Percentiles rank a stretch among this genome's conserved stretches.
Conservation (phyloP, 2,888 invertebrate genomes). For the Drosophila bunnanda region DNA sequence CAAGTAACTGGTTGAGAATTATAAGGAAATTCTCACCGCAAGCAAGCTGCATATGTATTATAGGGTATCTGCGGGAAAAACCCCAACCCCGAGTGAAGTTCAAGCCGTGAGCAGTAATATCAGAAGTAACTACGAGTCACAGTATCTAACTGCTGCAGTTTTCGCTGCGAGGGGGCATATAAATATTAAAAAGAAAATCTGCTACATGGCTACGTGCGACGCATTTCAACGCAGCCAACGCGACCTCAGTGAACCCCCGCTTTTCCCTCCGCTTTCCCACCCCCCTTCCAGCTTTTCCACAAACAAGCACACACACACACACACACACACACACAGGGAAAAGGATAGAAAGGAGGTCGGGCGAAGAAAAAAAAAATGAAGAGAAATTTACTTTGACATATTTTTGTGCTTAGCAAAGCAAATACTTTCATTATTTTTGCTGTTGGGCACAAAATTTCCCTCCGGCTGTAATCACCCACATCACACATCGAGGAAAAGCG, state of each 20-base stretch:
- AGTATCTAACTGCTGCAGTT: constrained; percentile 50
- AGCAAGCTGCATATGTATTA: not conserved
- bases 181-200: constrained; percentile 55
- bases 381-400: constrained; percentile 81
- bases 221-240: constrained; percentile 56
- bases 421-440: constrained; percentile 82
- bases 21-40: not conserved
- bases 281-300: not conserved
- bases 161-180: constrained; percentile 38
- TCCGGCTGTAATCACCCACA: constrained; percentile 49
- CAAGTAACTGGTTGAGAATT: not conserved
- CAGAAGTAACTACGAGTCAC: constrained; percentile 36
- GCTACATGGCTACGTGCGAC: constrained; percentile 69
- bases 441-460: constrained; percentile 79
- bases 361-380: constrained; percentile 64
- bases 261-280: constrained; percentile 1
- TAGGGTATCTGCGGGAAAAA: not conserved
- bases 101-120: constrained; percentile 19
- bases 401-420: constrained; percentile 82
- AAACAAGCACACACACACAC: constrained; percentile 23
- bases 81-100: not conserved
- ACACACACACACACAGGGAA: constrained; percentile 9
- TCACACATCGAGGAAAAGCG: constrained; percentile 31
- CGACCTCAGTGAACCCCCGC: constrained; percentile 44
- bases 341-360: constrained; percentile 59